Conservation (phyloP, 2,113 vertebrate species). For the Festucalex cinctus region DNA sequence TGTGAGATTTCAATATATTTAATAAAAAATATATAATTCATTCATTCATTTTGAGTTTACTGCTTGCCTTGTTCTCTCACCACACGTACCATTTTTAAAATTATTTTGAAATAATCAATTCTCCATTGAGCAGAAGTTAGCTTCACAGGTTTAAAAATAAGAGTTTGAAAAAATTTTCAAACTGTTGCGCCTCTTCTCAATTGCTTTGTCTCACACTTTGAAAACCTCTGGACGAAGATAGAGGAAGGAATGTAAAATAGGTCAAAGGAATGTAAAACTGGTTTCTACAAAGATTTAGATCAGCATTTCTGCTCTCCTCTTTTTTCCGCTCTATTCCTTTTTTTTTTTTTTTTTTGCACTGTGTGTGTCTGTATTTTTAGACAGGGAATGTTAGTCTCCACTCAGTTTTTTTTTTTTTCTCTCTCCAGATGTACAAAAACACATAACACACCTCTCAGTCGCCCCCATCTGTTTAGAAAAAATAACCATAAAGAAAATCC, state of each 20-base stretch:
- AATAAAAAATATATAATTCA: too few relatives aligned
- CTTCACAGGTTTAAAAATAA: too few relatives aligned
- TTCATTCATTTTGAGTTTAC: too few relatives aligned
- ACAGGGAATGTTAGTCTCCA: slow-evolving; percentile 64
- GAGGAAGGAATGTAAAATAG: neutral
- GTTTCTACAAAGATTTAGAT: slow-evolving; percentile 47
- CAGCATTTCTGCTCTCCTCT: slow-evolving; percentile 35
- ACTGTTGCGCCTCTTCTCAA: neutral
- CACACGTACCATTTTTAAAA: too few relatives aligned
- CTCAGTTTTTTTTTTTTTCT: slow-evolving; percentile 48
- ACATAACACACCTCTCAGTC: slow-evolving; percentile 39
- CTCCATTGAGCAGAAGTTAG: too few relatives aligned
- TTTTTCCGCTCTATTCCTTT: slow-evolving; percentile 38
- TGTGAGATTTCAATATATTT: too few relatives aligned
- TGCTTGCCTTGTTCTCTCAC: too few relatives aligned
- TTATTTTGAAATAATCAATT: too few relatives aligned
- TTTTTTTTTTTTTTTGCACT: slow-evolving; percentile 34
- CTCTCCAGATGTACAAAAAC: slow-evolving; percentile 49
- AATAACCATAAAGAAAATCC: slow-evolving; percentile 51
- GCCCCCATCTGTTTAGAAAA: slow-evolving; percentile 61
- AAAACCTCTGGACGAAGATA: neutral
- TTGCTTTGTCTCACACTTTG: neutral
- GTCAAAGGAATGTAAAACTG: slow-evolving; percentile 61
- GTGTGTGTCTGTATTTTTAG: slow-evolving; percentile 59
- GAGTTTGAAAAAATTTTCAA: too few relatives aligned